A percentile compares a stretch with the other conserved stretches of the same genome.
Evolutionary conservation across 2,888 invertebrate genomes (phyloP).

Genomic region (Ophraella communa): DNA sequence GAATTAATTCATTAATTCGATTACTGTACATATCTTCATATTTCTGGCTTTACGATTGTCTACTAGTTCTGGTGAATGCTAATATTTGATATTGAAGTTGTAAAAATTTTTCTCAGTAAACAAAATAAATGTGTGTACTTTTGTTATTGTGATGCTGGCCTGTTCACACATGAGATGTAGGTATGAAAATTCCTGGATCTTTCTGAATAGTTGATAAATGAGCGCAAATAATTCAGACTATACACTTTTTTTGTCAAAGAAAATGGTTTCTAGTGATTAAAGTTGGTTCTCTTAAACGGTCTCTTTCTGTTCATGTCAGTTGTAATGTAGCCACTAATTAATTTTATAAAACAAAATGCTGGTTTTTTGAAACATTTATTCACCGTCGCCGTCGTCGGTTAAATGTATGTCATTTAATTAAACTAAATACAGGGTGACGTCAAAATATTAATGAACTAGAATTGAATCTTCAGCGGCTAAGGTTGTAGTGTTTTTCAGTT

Average conservation of each 20-base stretch:
- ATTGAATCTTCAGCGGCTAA: no score
- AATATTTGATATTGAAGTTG: no score
- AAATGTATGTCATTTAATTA: slow-evolving; percentile 19
- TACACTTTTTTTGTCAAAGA: slow-evolving; percentile 25
- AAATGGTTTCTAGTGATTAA: slow-evolving; percentile 29
- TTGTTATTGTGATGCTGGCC: no score
- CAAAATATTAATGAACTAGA: no score
- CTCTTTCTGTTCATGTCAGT: slow-evolving; percentile 22
- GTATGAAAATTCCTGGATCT: slow-evolving; percentile 10
- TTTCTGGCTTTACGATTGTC: no score
- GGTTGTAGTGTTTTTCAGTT: no score
- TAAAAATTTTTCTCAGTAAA: no score
- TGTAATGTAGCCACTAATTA: slow-evolving; percentile 26
- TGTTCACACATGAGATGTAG: not conserved
- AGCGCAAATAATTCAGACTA: slow-evolving; percentile 31
- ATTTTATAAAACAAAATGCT: slow-evolving; percentile 28
- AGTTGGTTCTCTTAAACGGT: slow-evolving; percentile 23
- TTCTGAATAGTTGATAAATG: slow-evolving; percentile 31
- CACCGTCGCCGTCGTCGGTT: slow-evolving; percentile 6
- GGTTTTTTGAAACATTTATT: slow-evolving; percentile 15
- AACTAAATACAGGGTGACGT: slow-evolving; percentile 3
- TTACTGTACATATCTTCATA: no score
- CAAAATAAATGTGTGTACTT: no score
- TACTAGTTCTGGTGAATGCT: no score
- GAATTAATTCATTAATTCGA: no score